A percentile compares a stretch with the other conserved stretches of the same genome.
Evolutionary conservation across 2,888 invertebrate species (phyloP).

Genomic region (Andrena camellia): DNA sequence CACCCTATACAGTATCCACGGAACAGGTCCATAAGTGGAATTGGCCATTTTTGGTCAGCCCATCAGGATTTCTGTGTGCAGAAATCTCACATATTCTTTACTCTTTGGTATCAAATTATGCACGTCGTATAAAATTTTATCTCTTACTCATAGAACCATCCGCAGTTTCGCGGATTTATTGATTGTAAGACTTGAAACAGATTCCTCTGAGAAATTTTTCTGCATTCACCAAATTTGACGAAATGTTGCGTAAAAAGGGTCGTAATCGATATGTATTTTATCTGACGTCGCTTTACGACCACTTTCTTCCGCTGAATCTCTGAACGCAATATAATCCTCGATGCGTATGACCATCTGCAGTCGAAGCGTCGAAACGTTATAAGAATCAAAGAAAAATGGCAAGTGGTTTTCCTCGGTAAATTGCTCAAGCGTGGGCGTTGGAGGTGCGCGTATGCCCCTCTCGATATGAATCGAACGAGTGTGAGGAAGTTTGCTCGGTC

Average conservation of each 20-base stretch:
- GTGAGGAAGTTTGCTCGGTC: constrained; percentile 68
- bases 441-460: constrained; percentile 42
- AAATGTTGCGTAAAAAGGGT: neutral
- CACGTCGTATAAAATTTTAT: neutral
- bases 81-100: neutral
- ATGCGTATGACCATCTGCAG: constrained; percentile 14
- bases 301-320: neutral
- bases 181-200: neutral
- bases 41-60: neutral
- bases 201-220: neutral
- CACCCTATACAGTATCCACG: neutral
- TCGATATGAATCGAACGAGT: constrained; percentile 50
- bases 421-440: constrained; percentile 60
- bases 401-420: constrained; percentile 57
- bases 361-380: constrained; percentile 2
- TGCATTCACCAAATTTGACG: neutral
- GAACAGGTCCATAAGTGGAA: neutral
- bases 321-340: neutral
- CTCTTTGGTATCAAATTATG: constrained; percentile 10
- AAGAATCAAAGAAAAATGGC: constrained; percentile 36
- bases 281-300: neutral
- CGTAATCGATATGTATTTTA: neutral
- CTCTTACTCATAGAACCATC: neutral
- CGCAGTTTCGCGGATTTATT: neutral
- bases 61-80: neutral